Evolutionary conservation across 2,797 vertebrate genomes (phyloP), one percentile per base, ranked within the genome.

Genomic region (Peromyscus attwateri): DNA sequence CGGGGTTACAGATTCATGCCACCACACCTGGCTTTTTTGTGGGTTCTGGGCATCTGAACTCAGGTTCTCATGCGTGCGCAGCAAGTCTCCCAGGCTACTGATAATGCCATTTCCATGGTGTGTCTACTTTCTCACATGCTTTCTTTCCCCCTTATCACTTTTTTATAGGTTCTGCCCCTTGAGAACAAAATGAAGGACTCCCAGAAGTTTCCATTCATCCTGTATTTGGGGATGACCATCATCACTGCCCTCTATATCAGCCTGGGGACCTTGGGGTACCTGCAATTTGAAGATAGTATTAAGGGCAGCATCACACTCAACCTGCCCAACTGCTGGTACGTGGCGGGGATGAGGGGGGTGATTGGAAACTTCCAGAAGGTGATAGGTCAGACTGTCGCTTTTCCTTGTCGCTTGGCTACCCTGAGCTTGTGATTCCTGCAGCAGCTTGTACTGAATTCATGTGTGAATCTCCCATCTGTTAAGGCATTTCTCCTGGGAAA

Each of bases 131-230:
- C 19, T 88, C 25, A 73, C 76, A 13, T 8, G 91, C 3, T 89
- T 23, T 77, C 9, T 12, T 40, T 79, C 7, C 25, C 25, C 76
- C 52, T 87, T 57, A 31, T 10, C 2, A 12, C 68, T 31, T 55
- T 23, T 57, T 73, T 21, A 3, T 87, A 98, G 99, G 99, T 99
- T 46, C 99, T 99, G 40, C 99, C 99, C 4, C 98, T 99, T 96
- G 99, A 99, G 98, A 99, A 99, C 97, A 99, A 99, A 98, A 99
- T 99, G 99, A 99, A 99, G 98, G 98, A 98, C 49, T 99, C 99
- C 0, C 98, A 97, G 96, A 99, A 98, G 6, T 99, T 99, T 97
- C 98, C 98, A 0, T 2, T 95, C 14, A 99, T 99, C 68, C 98
- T 99, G 7, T 99, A 99, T 0, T 29, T 98, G 81, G 99, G 99